phyloP scores from a whole-genome alignment of 2,797 vertebrate genomes.

The Columba guinea region DNA sequence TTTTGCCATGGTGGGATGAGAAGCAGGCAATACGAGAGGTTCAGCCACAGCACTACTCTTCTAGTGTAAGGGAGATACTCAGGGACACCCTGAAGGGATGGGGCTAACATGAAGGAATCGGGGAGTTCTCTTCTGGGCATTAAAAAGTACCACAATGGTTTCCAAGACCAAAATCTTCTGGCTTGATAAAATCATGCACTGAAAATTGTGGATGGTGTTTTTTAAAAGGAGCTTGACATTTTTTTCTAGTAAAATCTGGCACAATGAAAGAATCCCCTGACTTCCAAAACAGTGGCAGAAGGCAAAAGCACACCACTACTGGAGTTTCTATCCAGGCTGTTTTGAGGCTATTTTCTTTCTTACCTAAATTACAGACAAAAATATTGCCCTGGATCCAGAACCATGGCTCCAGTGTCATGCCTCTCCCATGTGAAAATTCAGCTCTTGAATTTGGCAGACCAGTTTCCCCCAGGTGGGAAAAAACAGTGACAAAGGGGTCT shows the following conservation, averaged over 20 bases:
- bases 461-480: neutral
- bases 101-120: neutral
- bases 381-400: neutral
- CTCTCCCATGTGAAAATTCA: neutral
- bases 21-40: neutral
- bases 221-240: neutral
- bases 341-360: neutral
- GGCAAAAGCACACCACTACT: neutral
- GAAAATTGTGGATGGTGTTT: neutral
- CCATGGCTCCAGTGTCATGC: neutral
- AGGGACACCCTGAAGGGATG: neutral
- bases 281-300: conserved; percentile 4
- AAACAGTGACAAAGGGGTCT: neutral
- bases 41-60: neutral
- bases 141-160: neutral
- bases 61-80: neutral
- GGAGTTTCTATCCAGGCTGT: neutral
- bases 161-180: neutral
- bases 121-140: neutral
- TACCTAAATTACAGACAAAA: neutral
- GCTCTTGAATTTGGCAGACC: neutral
- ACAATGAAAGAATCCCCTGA: neutral
- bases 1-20: neutral
- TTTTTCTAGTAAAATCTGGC: neutral
- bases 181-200: neutral